phyloP scores from a whole-genome alignment of 2,888 invertebrate species.

The Clusia tigrina region DNA sequence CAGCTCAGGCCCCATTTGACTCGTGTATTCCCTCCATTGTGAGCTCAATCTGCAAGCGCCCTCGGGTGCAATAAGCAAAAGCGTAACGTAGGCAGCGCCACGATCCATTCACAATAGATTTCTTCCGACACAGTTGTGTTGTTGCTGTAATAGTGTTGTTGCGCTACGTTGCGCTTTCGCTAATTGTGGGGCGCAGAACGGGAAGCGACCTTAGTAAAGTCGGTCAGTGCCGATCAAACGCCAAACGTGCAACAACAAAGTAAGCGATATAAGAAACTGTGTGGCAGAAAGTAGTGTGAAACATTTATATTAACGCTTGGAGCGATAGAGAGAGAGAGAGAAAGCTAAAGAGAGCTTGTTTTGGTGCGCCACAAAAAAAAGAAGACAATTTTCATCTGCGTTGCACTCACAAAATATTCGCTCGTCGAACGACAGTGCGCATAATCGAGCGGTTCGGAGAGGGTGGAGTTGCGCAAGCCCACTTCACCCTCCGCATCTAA shows the following conservation, averaged over 20 bases:
- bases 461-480: conserved; percentile 50
- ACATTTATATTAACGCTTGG: background rate
- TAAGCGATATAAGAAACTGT: background rate
- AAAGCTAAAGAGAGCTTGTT: background rate
- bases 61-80: too few species aligned
- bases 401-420: conserved; percentile 41
- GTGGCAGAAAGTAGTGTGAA: background rate
- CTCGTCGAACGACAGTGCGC: conserved; percentile 45
- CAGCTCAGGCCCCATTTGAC: too few species aligned
- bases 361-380: background rate
- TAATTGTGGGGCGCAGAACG: too few species aligned
- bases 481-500: conserved; percentile 30
- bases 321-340: background rate
- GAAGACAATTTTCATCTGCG: background rate
- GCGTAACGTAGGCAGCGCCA: too few species aligned
- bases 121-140: too few species aligned
- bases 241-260: background rate
- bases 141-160: too few species aligned
- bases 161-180: too few species aligned
- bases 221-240: too few species aligned
- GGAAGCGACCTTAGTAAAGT: too few species aligned
- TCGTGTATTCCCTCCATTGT: too few species aligned
- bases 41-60: too few species aligned
- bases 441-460: conserved; percentile 54
- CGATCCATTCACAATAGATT: too few species aligned